Evolutionary conservation across 2,888 invertebrate genomes (phyloP).

Genomic region (Antheraea yamamai): DNA sequence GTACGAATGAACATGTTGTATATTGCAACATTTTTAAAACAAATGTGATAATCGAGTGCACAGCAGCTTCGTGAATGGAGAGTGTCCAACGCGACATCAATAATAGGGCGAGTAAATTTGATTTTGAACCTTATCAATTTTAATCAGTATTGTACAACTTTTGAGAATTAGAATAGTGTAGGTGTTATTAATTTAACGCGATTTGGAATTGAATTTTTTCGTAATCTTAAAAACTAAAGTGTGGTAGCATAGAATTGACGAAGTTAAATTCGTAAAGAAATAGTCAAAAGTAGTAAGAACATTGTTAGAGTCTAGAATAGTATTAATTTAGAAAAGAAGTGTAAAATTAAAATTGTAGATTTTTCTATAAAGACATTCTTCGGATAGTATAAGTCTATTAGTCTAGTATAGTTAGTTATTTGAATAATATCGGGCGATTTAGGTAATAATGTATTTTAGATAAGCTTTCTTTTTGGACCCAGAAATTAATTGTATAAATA

Average conservation of each 20-base stretch:
- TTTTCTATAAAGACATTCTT: conserved; percentile 50
- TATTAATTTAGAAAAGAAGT: conserved; percentile 58
- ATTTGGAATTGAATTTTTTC: conserved; percentile 50
- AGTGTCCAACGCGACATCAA: conserved; percentile 60
- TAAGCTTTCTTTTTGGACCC: conserved; percentile 51
- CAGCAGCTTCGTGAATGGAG: conserved; percentile 66
- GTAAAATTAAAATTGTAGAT: conserved; percentile 55
- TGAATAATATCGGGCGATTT: conserved; percentile 63
- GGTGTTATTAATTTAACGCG: conserved; percentile 47
- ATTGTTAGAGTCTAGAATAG: conserved; percentile 69
- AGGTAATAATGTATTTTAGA: conserved; percentile 62
- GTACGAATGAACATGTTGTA: conserved; percentile 26
- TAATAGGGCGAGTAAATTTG: conserved; percentile 78
- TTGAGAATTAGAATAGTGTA: conserved; percentile 72
- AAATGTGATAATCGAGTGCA: conserved; percentile 66
- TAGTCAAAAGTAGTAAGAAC: conserved; percentile 26
- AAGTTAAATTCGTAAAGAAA: conserved; percentile 44
- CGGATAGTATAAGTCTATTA: conserved; percentile 54
- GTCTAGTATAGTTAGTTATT: conserved; percentile 60
- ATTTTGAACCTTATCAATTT: conserved; percentile 69
- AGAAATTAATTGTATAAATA: conserved; percentile 25
- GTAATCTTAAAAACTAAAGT: conserved; percentile 53
- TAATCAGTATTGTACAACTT: conserved; percentile 60
- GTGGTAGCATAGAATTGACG: conserved; percentile 69
- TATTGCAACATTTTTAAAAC: conserved; percentile 39